Base-by-base conservation (phyloP, 2,888 invertebrate genomes). In the Pharmacophagus antenor region DNA sequence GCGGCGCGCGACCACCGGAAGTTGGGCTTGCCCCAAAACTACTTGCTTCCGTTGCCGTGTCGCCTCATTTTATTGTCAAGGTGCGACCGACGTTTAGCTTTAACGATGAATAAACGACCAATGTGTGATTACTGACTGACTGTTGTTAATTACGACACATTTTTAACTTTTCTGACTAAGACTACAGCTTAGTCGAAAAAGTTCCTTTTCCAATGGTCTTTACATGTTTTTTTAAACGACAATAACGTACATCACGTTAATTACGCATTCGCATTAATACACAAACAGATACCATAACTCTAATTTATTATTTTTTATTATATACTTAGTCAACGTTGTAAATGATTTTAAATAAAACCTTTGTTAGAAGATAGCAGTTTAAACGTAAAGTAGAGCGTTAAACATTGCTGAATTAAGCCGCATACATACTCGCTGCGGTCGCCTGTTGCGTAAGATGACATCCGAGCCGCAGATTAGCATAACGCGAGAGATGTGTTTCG, bases 401-500 rank as follows among this genome's bases (percentile, higher is more conserved):
- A 60, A 56, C 63, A 53, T 73, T 68, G 73, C 70, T 65, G 73
- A 79, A 81, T 79, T 83, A 84, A 84, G 84, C 84, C 79, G 74
- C 76, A 79, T 76, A 82, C 79, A 85, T 80, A 76, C 74, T 73
- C 66, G 67, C 71, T 72, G 78, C 78, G 78, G 76, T 77, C 79
- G 86, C 85, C 83, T 87, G 88, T 88, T 89, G 86, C 88, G 88
- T 84, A 88, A 88, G 86, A 85, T 82, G 85, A 84, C 85, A 87
- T 85, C 84, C 80, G 80, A 85, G 81, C 80, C 74, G 73, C 79
- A 82, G 85, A 88, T 88, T 88, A 88, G 81, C 86, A 86, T 88
- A 81, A 77, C 79, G 65, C 66, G 80, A 88, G 87, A 76, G 85
- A 59, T 74, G 83, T 62, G 12, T 31, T 18, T 12, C 23, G 22